Evolutionary conservation across 2,113 vertebrate species (phyloP), one percentile per base, ranked within the genome.

Genomic region (Burhinus bistriatus): DNA sequence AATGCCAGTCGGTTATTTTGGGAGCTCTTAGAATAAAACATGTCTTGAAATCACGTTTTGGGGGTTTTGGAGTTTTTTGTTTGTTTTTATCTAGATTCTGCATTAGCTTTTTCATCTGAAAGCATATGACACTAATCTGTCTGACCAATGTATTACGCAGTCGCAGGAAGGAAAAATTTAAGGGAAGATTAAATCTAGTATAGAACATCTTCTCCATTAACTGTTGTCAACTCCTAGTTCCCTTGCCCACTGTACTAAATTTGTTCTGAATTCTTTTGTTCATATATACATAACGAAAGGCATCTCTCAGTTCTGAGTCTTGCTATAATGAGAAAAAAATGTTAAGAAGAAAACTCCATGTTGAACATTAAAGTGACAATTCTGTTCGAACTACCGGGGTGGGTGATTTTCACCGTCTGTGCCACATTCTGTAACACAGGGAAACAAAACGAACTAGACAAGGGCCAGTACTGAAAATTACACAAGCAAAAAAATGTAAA

Each of bases 241-340:
- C 78, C 89, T 89, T 87, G 68, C 69, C 83, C 75, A 77, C 42
- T 83, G 75, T 55, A 38, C 68, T 61, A 93, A 93, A 96, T 97
- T 90, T 95, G 82, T 94, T 97, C 84, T 93, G 93, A 97, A 79
- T 97, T 84, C 89, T 97, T 91, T 96, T 96, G 86, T 95, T 97
- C 87, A 40, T 90, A 95, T 91, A 88, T 96, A 94, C 83, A 87
- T 94, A 96, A 98, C 90, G 97, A 97, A 97, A 95, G 62, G 29
- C 82, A 78, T 89, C 84, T 96, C 57, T 29, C 69, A 49, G 80
- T 84, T 87, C 87, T 62, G 81, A 85, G 57, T 89, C 88, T 91
- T 87, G 79, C 82, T 93, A 34, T 90, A 97, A 96, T 73, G 87
- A 38, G 22, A 68, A 90, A 76, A 76, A 94, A 96, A 83, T 2